These are phyloP conservation scores for Bursaphelenchus mucronatus DNA, from an alignment of 1,140 invertebrate species.

Conservation along the genomic window DNA sequence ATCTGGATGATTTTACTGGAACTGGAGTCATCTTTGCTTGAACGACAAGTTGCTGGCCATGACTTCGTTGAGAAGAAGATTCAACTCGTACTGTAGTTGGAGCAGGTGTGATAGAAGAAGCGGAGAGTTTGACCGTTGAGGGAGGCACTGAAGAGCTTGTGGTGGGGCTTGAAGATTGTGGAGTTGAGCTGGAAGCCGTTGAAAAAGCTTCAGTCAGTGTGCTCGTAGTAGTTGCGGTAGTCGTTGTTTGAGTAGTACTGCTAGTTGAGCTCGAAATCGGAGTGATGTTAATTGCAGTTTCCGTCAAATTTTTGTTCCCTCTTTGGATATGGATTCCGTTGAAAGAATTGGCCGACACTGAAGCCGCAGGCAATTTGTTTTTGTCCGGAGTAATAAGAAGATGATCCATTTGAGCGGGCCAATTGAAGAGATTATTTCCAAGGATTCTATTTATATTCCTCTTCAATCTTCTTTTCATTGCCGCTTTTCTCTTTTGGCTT, in stretches of 20 bases:
- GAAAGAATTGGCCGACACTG: conserved; percentile 8
- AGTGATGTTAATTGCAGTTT: conserved; percentile 9
- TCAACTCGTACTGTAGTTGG: background rate
- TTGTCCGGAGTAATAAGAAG: conserved; percentile 42
- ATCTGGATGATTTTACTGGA: background rate
- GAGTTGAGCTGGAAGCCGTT: conserved; percentile 14
- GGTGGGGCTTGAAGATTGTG: conserved; percentile 26
- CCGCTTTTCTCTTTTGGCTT: no score
- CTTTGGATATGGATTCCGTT: conserved; percentile 25
- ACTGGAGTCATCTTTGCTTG: background rate
- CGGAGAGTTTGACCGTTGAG: background rate
- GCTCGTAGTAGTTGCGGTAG: background rate
- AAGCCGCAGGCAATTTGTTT: conserved; percentile 14
- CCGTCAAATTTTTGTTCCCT: background rate
- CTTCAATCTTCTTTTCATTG: no score
- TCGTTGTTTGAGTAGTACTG: background rate
- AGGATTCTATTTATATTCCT: no score
- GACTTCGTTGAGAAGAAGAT: background rate
- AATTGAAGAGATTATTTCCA: conserved; percentile 20
- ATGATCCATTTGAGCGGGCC: conserved; percentile 51
- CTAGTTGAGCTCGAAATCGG: background rate
- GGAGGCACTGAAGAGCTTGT: conserved; percentile 9
- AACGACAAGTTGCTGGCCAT: background rate
- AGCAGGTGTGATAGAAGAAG: background rate
- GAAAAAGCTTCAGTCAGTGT: background rate